Evolutionary conservation across 2,113 vertebrate genomes (phyloP).

Genomic region (Bubo scandiacus): DNA sequence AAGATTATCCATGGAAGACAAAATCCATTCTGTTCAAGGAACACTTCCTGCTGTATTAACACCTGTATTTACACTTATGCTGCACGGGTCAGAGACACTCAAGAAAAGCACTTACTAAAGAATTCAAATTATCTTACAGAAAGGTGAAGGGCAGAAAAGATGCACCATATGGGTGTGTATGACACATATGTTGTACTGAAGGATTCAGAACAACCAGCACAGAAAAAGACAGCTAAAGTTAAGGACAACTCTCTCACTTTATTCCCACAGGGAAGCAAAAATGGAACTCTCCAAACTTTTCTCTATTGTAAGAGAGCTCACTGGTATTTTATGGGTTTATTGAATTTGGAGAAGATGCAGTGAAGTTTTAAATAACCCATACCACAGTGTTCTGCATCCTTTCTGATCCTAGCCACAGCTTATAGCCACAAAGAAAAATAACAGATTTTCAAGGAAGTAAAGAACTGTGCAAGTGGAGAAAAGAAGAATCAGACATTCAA

Average conservation of each 20-base stretch:
- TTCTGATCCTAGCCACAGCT: neutral
- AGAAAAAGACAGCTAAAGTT: neutral
- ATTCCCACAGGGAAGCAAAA: neutral
- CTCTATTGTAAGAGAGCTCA: neutral
- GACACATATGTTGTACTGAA: neutral
- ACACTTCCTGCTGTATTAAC: neutral
- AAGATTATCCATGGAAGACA: neutral
- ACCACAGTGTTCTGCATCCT: neutral
- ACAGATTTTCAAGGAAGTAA: neutral
- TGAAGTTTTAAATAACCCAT: neutral
- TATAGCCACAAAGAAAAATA: neutral
- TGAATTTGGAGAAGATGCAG: neutral
- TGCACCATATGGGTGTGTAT: neutral
- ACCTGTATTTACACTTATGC: neutral
- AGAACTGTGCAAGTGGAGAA: neutral
- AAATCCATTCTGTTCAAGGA: neutral
- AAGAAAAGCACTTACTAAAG: neutral
- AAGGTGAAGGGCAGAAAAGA: neutral
- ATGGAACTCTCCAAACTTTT: neutral
- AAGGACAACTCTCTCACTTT: neutral
- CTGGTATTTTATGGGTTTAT: neutral
- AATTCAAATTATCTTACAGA: neutral
- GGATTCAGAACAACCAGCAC: neutral
- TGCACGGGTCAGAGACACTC: neutral
- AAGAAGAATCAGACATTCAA: neutral